Percentiles rank a stretch among this genome's conserved stretches.
Conservation (phyloP, 1,140 invertebrate genomes). For the Lucilia cuprina region DNA sequence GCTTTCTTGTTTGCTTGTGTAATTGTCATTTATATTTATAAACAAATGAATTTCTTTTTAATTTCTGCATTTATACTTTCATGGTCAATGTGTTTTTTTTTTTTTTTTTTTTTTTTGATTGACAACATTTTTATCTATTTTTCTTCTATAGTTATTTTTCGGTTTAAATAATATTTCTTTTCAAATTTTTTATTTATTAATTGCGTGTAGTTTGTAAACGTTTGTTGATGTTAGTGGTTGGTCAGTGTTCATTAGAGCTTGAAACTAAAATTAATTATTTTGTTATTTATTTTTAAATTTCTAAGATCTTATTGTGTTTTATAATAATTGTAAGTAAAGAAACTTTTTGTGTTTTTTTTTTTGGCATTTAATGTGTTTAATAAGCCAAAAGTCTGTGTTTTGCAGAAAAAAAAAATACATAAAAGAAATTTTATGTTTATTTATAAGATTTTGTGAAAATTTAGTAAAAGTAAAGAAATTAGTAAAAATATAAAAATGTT, state of each 20-base stretch:
- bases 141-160: neutral
- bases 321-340: neutral
- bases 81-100: neutral
- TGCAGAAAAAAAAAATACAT: neutral
- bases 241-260: constrained; percentile 14
- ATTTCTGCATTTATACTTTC: neutral
- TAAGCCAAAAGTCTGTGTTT: neutral
- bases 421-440: neutral
- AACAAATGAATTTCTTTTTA: constrained; percentile 1
- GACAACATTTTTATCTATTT: neutral
- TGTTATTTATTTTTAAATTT: neutral
- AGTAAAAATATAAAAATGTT: no score
- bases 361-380: neutral
- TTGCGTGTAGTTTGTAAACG: neutral
- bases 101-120: neutral
- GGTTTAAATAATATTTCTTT: neutral
- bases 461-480: neutral
- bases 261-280: neutral
- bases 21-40: neutral
- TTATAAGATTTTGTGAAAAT: neutral
- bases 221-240: neutral
- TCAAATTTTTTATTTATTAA: neutral
- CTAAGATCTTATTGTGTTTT: neutral
- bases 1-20: neutral
- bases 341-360: neutral